These are phyloP conservation scores for Numenius arquata DNA, from an alignment of 2,113 vertebrate genomes.

Conservation along the genomic window DNA sequence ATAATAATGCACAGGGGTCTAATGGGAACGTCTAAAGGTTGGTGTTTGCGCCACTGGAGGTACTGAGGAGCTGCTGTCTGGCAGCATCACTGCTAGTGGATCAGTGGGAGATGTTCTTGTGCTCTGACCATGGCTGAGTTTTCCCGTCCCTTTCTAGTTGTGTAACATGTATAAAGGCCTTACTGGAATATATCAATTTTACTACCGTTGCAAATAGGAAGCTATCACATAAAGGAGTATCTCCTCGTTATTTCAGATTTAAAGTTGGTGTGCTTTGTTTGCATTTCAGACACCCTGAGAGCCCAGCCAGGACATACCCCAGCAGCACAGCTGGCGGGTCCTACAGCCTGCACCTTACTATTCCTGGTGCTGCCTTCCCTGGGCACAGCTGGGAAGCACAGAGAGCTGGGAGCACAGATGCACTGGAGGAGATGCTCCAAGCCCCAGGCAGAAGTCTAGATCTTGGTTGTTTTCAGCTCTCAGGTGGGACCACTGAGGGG, in stretches of 20 bases:
- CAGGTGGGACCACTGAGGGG: not conserved
- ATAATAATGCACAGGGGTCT: not conserved
- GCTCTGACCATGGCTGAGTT: not conserved
- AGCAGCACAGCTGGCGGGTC: not conserved
- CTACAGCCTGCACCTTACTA: not conserved
- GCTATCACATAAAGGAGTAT: not conserved
- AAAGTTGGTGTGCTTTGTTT: not conserved
- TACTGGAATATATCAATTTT: not conserved
- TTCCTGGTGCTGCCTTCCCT: fast-evolving
- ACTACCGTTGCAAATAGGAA: not conserved
- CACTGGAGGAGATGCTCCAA: not conserved
- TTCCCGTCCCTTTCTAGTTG: not conserved
- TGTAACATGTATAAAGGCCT: not conserved
- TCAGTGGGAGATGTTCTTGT: not conserved
- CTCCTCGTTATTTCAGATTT: not conserved
- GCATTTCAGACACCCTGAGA: not conserved
- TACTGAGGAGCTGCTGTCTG: not conserved
- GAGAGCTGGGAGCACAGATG: fast-evolving
- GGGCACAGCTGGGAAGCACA: not conserved
- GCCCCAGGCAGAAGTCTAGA: not conserved
- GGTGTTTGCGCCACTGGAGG: not conserved
- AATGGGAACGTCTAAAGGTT: not conserved
- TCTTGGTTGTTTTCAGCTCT: not conserved
- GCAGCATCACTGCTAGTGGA: not conserved
- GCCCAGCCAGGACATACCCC: not conserved